Evolutionary conservation across 2,797 vertebrate species (phyloP).

Genomic region (Siniperca scherzeri): DNA sequence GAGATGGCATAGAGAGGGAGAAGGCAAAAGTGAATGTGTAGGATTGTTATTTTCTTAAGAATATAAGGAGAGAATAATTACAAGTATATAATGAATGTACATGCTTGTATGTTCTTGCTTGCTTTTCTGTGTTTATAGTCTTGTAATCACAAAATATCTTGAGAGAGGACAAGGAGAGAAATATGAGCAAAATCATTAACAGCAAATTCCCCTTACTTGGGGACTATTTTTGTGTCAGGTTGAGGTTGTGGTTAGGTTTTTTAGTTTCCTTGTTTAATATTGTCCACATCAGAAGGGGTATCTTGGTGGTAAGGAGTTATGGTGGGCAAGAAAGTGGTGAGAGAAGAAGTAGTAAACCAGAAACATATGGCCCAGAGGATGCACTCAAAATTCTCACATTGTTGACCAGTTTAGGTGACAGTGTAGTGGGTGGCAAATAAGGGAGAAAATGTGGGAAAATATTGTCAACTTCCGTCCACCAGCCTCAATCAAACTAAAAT

Average conservation of each 20-base stretch:
- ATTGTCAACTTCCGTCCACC: constrained; percentile 22
- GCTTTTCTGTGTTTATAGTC: constrained; percentile 2
- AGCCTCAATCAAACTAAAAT: constrained; percentile 21
- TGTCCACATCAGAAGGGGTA: constrained; percentile 45
- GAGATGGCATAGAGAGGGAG: constrained; percentile 1
- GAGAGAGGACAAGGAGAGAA: neutral
- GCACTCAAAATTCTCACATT: constrained; percentile 24
- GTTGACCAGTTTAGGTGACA: constrained; percentile 40
- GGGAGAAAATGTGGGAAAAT: constrained; percentile 33
- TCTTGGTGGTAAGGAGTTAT: constrained; percentile 31
- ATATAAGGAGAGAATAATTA: constrained; percentile 18
- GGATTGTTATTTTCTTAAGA: constrained; percentile 13
- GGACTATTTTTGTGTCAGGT: constrained; percentile 25
- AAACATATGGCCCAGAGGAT: constrained; percentile 30
- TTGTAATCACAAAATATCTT: constrained; percentile 30
- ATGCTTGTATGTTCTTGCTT: neutral
- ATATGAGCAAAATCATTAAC: constrained; percentile 17
- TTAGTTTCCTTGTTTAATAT: constrained; percentile 21
- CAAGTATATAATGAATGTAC: neutral
- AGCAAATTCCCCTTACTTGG: constrained; percentile 27
- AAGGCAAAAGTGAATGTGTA: constrained; percentile 6
- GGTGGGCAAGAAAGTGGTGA: constrained; percentile 34
- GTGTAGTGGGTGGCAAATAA: constrained; percentile 41
- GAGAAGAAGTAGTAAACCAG: constrained; percentile 35
- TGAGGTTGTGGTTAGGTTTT: constrained; percentile 18